Evolutionary conservation across 2,888 invertebrate genomes (phyloP).

Genomic region (Netelia melanura): DNA sequence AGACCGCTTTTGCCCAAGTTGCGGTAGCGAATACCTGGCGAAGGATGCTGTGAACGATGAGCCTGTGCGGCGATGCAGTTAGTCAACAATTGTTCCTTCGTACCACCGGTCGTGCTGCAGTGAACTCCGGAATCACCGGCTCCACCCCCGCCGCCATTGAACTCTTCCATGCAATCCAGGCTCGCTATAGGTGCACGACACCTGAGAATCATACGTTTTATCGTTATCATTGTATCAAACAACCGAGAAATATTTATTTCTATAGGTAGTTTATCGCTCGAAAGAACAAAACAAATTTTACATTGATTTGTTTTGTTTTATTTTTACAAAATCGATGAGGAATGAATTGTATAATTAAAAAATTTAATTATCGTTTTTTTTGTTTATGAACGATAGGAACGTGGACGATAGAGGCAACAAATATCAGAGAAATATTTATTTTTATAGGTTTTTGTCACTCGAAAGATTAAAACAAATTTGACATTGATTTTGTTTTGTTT

Average conservation of each 20-base stretch:
- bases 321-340: neutral
- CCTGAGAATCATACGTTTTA: slow-evolving; percentile 85
- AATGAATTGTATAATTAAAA: slow-evolving; percentile 8
- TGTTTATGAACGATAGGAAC: too few species aligned
- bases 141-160: slow-evolving; percentile 89
- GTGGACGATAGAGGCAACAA: too few species aligned
- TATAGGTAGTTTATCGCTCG: neutral
- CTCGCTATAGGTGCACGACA: slow-evolving; percentile 97
- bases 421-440: too few species aligned
- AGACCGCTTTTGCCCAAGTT: slow-evolving; percentile 98
- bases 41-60: slow-evolving; percentile 87
- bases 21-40: slow-evolving; percentile 94
- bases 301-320: neutral
- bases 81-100: slow-evolving; percentile 87
- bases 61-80: slow-evolving; percentile 85
- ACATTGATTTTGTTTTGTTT: too few species aligned
- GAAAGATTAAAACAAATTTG: too few species aligned
- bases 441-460: too few species aligned
- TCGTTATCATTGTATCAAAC: neutral
- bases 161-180: slow-evolving; percentile 97
- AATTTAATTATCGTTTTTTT: neutral
- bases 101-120: slow-evolving; percentile 84
- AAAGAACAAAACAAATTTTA: neutral
- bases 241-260: neutral
- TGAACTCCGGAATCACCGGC: slow-evolving; percentile 83